Evolutionary conservation across 2,113 vertebrate species (phyloP).

Genomic region (Zosterops lateralis): DNA sequence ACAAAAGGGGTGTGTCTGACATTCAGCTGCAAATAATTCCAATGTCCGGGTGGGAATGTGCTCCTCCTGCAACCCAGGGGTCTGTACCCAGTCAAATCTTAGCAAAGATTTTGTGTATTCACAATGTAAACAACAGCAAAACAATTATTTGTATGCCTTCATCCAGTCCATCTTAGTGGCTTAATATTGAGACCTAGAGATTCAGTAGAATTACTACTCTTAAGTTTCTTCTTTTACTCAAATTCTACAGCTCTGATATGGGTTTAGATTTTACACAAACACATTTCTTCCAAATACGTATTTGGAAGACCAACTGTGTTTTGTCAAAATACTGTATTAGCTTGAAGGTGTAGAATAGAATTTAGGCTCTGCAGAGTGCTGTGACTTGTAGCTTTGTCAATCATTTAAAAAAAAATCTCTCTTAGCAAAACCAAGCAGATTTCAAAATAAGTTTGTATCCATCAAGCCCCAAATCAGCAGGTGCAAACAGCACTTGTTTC

Average conservation of each 20-base stretch:
- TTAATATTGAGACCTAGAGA: background rate
- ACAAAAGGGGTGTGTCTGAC: background rate
- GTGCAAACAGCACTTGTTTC: background rate
- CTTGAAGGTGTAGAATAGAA: background rate
- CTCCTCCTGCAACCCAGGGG: background rate
- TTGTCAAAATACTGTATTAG: slow-evolving; percentile 24
- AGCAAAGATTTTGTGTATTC: background rate
- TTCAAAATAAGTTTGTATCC: background rate
- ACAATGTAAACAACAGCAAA: background rate
- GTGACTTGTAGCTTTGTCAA: background rate
- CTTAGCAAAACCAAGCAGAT: background rate
- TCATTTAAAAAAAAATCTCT: background rate
- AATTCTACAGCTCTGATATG: background rate
- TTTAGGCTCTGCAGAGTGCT: background rate
- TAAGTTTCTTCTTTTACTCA: background rate
- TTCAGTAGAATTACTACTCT: background rate
- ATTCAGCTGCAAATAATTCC: background rate
- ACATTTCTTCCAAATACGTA: background rate
- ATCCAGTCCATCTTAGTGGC: background rate
- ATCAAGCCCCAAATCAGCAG: background rate
- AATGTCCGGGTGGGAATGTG: background rate
- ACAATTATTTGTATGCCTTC: accelerated
- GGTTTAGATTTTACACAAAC: background rate
- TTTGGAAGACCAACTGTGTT: slow-evolving; percentile 13
- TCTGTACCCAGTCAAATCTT: background rate